phyloP scores from a whole-genome alignment of 1,140 invertebrate genomes.

The Copidosoma floridanum region DNA sequence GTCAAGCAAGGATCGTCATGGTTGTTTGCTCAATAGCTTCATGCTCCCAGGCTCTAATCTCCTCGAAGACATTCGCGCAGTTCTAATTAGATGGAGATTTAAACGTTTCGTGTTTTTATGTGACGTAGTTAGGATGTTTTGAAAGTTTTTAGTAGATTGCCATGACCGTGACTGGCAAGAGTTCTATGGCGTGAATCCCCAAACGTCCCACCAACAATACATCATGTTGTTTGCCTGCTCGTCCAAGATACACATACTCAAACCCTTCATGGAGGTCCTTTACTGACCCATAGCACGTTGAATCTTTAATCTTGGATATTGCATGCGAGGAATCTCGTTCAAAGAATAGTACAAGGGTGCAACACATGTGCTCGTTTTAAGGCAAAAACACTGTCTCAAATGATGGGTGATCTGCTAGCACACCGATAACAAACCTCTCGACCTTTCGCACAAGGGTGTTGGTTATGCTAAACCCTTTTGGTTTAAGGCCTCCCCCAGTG shows the following conservation, averaged over 20 bases:
- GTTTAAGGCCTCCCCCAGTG: no score
- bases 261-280: constrained; percentile 12
- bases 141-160: not conserved
- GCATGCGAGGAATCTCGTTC: not conserved
- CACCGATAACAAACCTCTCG: constrained; percentile 9
- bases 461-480: no score
- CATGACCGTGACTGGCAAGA: not conserved
- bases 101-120: not conserved
- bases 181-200: not conserved
- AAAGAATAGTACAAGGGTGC: not conserved
- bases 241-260: not conserved
- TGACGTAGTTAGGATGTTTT: not conserved
- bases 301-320: constrained; percentile 9
- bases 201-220: not conserved
- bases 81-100: not conserved
- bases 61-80: no score
- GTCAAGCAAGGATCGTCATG: no score
- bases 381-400: not conserved
- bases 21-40: no score
- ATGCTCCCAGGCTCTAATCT: no score
- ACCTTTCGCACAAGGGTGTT: no score
- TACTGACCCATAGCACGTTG: not conserved
- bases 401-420: constrained; percentile 29
- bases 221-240: not conserved
- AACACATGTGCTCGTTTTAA: not conserved